Percentiles rank a stretch among this genome's conserved stretches.
These are phyloP conservation scores for Tetragonisca angustula DNA, from an alignment of 2,888 invertebrate species.

Conservation along the genomic window DNA sequence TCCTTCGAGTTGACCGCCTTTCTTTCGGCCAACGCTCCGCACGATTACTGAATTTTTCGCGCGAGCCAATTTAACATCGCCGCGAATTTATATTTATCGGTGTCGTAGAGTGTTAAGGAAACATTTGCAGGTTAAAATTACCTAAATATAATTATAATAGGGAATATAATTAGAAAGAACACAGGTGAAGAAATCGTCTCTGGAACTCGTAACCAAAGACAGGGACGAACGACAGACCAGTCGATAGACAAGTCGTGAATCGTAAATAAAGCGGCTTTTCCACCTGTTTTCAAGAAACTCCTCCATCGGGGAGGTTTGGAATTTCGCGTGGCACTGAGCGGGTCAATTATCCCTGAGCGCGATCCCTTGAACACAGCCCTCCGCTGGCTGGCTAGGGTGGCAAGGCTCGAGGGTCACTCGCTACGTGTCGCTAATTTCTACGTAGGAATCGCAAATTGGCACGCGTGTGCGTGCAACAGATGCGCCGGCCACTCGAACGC, in stretches of 20 bases:
- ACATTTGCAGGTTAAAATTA: no score
- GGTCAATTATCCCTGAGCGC: slow-evolving; percentile 36
- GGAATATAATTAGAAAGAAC: no score
- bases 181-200: no score
- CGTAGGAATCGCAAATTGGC: slow-evolving; percentile 79
- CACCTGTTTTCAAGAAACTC: neutral
- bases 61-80: neutral
- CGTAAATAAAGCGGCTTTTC: neutral
- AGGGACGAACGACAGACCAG: neutral
- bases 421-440: slow-evolving; percentile 76
- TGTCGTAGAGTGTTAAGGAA: neutral
- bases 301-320: neutral
- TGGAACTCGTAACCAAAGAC: no score
- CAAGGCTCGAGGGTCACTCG: slow-evolving; percentile 72
- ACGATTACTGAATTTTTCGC: neutral
- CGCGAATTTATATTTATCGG: neutral
- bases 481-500: slow-evolving; percentile 82
- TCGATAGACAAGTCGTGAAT: neutral
- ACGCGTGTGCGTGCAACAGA: slow-evolving; percentile 81
- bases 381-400: slow-evolving; percentile 44
- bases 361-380: slow-evolving; percentile 30
- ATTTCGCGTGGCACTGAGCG: slow-evolving; percentile 8
- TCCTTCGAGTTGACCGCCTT: no score
- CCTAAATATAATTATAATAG: no score
- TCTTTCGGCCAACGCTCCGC: neutral